A percentile compares a stretch with the other conserved stretches of the same genome.
Evolutionary conservation across 53 echinoderm and acorn worm genomes (phyloP).

Genomic region (Paracentrotus lividus): DNA sequence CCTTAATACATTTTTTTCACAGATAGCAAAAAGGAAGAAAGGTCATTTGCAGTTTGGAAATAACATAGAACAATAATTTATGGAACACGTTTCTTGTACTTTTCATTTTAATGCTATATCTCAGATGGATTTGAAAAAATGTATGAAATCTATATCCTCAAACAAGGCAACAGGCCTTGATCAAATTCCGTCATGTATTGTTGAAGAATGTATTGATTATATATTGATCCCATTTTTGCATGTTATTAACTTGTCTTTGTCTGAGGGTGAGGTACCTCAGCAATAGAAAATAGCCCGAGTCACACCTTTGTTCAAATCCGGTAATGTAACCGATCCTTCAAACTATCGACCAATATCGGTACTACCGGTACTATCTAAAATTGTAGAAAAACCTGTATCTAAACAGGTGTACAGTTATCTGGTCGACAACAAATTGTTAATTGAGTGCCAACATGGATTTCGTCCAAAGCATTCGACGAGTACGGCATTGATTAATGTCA

Average conservation of each 20-base stretch:
- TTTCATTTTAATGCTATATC: conserved; percentile 24
- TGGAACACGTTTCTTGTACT: neutral
- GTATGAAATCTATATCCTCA: neutral
- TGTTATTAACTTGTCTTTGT: conserved; percentile 10
- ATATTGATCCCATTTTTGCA: conserved; percentile 15
- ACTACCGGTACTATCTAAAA: too few species aligned
- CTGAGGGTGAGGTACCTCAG: neutral
- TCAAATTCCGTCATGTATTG: conserved; percentile 17
- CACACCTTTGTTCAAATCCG: too few species aligned
- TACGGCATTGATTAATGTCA: too few species aligned
- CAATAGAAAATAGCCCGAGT: too few species aligned
- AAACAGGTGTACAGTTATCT: too few species aligned
- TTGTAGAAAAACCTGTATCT: too few species aligned
- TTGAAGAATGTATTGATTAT: neutral
- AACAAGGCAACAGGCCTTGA: conserved; percentile 7
- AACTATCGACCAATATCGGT: too few species aligned
- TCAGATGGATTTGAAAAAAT: neutral
- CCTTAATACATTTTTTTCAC: conserved; percentile 2
- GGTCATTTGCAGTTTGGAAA: conserved; percentile 14
- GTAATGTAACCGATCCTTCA: too few species aligned
- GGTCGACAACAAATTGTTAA: too few species aligned
- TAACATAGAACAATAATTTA: conserved; percentile 30
- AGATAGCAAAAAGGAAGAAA: neutral
- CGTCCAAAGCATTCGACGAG: too few species aligned
- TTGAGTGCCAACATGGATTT: too few species aligned